phyloP scores from a whole-genome alignment of 2,797 vertebrate species.

The Poeciliopsis presidionis region DNA sequence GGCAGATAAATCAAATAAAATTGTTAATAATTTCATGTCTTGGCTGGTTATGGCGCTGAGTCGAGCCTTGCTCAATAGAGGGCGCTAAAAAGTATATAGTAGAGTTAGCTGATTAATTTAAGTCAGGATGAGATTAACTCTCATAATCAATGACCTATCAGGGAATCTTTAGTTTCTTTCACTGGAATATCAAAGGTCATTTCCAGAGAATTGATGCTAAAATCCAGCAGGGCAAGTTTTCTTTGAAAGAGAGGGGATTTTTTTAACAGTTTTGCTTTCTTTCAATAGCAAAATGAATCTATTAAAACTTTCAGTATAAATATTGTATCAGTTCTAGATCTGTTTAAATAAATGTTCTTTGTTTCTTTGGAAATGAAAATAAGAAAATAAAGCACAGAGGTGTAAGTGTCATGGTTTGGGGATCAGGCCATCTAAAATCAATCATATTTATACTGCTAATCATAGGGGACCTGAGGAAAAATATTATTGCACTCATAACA shows the following conservation, averaged over 20 bases:
- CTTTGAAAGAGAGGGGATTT: not conserved
- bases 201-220: slow-evolving; percentile 30
- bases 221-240: slow-evolving; percentile 15
- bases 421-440: not conserved
- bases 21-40: not conserved
- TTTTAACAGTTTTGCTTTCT: slow-evolving; percentile 7
- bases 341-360: not conserved
- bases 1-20: not conserved
- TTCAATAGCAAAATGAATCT: not conserved
- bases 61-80: not conserved
- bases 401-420: not conserved
- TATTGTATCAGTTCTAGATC: not conserved
- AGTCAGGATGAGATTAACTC: not conserved
- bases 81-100: not conserved
- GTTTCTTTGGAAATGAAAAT: slow-evolving; percentile 1
- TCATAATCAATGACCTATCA: slow-evolving; percentile 6
- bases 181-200: not conserved
- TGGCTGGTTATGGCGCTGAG: not conserved
- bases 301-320: not conserved
- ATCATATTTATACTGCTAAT: not conserved
- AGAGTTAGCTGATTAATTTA: not conserved
- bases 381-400: not conserved
- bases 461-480: not conserved
- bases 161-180: slow-evolving; percentile 12
- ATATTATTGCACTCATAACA: not conserved